These are phyloP conservation scores for Chromobotia macracanthus DNA, from an alignment of 2,797 vertebrate genomes.

Conservation along the genomic window DNA sequence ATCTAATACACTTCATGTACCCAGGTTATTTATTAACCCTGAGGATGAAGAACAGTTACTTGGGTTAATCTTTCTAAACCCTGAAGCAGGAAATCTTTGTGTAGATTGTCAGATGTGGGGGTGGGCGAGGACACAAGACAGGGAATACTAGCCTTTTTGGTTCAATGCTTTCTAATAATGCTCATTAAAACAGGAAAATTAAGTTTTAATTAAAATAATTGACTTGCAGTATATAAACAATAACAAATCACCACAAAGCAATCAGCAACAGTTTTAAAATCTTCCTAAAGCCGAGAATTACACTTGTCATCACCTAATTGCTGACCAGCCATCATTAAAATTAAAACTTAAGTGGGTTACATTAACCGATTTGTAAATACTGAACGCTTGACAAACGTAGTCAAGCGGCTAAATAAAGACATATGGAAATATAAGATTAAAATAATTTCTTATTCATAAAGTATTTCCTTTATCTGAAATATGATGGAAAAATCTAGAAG, in stretches of 20 bases:
- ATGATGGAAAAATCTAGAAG: constrained; percentile 54
- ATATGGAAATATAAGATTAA: too few relatives aligned
- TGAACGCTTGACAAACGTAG: background rate
- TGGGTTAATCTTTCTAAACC: constrained; percentile 16
- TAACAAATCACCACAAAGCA: background rate
- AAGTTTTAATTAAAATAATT: background rate
- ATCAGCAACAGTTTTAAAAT: background rate
- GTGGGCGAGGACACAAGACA: background rate
- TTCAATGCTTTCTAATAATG: background rate
- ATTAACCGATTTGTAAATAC: background rate
- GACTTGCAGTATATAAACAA: background rate
- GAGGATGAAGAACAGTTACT: background rate
- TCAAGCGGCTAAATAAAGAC: too few relatives aligned
- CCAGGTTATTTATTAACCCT: constrained; percentile 1
- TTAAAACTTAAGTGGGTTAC: background rate
- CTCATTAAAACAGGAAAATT: background rate
- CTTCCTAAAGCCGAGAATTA: background rate
- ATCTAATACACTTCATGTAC: background rate
- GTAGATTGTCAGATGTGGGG: background rate
- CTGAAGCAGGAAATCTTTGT: background rate
- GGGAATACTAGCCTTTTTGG: background rate
- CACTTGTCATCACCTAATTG: constrained; percentile 1
- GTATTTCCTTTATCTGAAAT: too few relatives aligned
- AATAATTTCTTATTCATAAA: too few relatives aligned
- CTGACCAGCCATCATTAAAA: constrained; percentile 19